phyloP scores from a whole-genome alignment of 2,888 invertebrate species.

The Chirona hameri region DNA sequence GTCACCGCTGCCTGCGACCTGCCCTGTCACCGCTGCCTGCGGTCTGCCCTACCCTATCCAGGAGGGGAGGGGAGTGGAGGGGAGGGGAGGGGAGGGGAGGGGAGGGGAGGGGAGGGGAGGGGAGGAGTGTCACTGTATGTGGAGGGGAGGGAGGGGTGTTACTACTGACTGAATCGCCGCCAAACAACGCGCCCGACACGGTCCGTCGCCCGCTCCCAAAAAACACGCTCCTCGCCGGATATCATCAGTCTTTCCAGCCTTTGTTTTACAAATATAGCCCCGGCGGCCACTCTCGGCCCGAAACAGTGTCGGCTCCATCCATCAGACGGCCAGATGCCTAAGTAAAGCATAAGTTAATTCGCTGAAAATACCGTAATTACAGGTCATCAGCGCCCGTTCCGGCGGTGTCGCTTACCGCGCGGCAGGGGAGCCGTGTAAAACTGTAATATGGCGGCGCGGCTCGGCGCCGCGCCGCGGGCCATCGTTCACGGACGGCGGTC shows the following conservation, averaged over 20 bases:
- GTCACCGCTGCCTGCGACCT: too few relatives aligned
- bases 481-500: too few relatives aligned
- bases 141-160: too few relatives aligned
- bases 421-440: not conserved
- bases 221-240: not conserved
- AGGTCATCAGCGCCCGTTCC: not conserved
- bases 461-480: not conserved
- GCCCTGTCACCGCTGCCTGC: too few relatives aligned
- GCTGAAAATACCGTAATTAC: constrained; percentile 23
- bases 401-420: not conserved
- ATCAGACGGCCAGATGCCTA: constrained; percentile 14
- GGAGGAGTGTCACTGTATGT: not conserved
- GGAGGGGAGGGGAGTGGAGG: too few relatives aligned
- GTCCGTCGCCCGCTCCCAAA: not conserved
- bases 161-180: not conserved
- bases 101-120: not conserved
- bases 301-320: constrained; percentile 1
- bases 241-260: constrained; percentile 7
- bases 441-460: not conserved
- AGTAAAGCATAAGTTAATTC: constrained; percentile 11
- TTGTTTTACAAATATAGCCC: not conserved
- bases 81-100: too few relatives aligned
- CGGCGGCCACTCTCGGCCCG: not conserved
- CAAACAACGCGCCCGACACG: not conserved
- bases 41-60: too few relatives aligned